phyloP scores from a whole-genome alignment of 2,797 vertebrate genomes.

The Lepidocolaptes lacrymiger region DNA sequence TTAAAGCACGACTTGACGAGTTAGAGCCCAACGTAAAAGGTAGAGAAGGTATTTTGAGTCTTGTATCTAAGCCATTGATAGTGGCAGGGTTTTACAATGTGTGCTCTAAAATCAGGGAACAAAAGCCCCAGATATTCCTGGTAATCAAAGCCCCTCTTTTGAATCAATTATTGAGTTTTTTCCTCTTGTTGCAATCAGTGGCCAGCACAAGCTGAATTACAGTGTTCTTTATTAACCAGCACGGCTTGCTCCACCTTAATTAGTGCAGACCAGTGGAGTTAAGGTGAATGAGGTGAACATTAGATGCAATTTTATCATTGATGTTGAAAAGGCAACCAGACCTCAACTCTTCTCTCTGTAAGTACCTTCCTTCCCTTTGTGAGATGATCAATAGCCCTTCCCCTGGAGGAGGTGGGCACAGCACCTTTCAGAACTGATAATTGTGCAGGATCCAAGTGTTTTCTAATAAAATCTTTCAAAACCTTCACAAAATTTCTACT shows the following conservation, averaged over 20 bases:
- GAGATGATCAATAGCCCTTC: conserved; percentile 72
- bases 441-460: conserved; percentile 65
- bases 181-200: conserved; percentile 32
- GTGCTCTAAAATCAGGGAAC: conserved; percentile 14
- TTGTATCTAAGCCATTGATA: not conserved
- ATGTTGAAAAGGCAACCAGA: conserved; percentile 63
- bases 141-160: conserved; percentile 59
- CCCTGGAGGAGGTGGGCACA: conserved; percentile 61
- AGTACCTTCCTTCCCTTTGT: conserved; percentile 47
- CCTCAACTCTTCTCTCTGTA: conserved; percentile 14
- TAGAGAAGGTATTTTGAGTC: not conserved
- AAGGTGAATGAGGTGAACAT: conserved; percentile 62
- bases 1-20: not conserved
- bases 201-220: conserved; percentile 41
- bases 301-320: conserved; percentile 50
- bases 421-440: conserved; percentile 72
- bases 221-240: conserved; percentile 29
- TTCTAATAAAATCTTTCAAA: conserved; percentile 76
- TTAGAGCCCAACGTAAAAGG: not conserved
- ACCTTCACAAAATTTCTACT: conserved; percentile 57
- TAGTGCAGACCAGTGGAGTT: conserved; percentile 58
- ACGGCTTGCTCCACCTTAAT: conserved; percentile 58
- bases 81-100: conserved; percentile 5
- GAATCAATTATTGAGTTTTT: conserved; percentile 50
- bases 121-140: conserved; percentile 50